phyloP scores from a whole-genome alignment of 2,888 invertebrate species.

The Nymphalis c-album region DNA sequence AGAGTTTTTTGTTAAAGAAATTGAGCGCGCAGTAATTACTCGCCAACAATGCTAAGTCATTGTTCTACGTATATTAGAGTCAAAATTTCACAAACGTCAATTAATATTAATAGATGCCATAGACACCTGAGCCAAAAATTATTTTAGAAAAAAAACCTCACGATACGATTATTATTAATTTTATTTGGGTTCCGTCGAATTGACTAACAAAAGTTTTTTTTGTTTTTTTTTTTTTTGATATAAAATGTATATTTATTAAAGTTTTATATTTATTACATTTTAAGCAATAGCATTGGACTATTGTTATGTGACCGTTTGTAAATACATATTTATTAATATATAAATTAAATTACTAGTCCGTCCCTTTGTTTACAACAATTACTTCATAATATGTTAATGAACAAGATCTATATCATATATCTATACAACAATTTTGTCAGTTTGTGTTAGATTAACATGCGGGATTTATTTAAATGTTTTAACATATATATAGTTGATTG shows the following conservation, averaged over 20 bases:
- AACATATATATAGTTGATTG: too few relatives aligned
- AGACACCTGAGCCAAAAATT: conserved; percentile 47
- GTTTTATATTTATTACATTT: too few relatives aligned
- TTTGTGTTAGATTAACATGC: too few relatives aligned
- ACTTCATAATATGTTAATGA: too few relatives aligned
- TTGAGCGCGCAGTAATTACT: conserved; percentile 41
- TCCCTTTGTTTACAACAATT: too few relatives aligned
- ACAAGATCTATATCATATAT: too few relatives aligned
- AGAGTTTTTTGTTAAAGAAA: conserved; percentile 40
- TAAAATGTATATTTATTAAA: too few relatives aligned
- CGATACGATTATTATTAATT: conserved; percentile 42
- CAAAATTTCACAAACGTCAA: conserved; percentile 48
- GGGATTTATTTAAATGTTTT: too few relatives aligned
- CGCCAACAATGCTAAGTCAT: conserved; percentile 45
- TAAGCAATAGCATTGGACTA: neutral
- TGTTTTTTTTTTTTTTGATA: neutral
- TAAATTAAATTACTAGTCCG: too few relatives aligned
- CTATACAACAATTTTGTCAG: too few relatives aligned
- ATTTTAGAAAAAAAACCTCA: conserved; percentile 41
- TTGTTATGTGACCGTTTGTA: too few relatives aligned
- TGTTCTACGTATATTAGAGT: conserved; percentile 48
- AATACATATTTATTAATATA: too few relatives aligned
- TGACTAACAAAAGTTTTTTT: neutral
- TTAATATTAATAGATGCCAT: conserved; percentile 48
- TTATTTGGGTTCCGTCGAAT: conserved; percentile 44